Base-by-base conservation (phyloP, 2,797 vertebrate species). In the Philypnodon macrostomus region DNA sequence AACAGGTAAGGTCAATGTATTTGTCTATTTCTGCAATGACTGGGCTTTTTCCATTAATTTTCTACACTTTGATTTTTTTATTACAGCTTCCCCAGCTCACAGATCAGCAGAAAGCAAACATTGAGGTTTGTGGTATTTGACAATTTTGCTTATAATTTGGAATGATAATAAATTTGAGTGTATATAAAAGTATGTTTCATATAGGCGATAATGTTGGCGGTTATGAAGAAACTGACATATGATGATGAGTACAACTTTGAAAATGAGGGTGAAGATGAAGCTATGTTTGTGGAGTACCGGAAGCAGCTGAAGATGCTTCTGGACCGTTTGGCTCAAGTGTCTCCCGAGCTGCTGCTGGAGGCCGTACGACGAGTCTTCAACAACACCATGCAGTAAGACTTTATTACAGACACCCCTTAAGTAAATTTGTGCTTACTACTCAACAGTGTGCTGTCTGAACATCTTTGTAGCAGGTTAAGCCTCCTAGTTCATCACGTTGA, bases 161-260 rank as follows among this genome's bases (percentile, higher is more conserved):
- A n/a, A n/a, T n/a, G n/a, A n/a, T n/a, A n/a, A n/a, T n/a, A n/a
- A n/a, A n/a, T n/a, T n/a, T n/a, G n/a, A n/a, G n/a, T n/a, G n/a
- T n/a, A n/a, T n/a, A 23, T 23, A 23, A 3, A 23, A 23, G 2
- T 2, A 18, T 44, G 10, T 38, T 30, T 31, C 18, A 6, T 44
- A 30, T 76, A 99, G 96, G 93, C 93, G 30, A 80, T 99, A 85
- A 95, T 99, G 95, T 88, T 97, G 53, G 95, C 95, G 0, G 93
- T 99, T 71, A 97, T 98, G 89, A 98, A 97, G 86, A 99, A 99
- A 66, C 85, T 99, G 73, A 98, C 95, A 0, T 99, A 98, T 0
- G 95, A 99, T 58, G 96, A 99, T 64, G 97, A 99, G 79, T 99
- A 98, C 86, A 98, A 99, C 80, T 99, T 99, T 86, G 97, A 99